Percentiles rank a stretch among this genome's conserved stretches.
These are phyloP conservation scores for Clostera curtula DNA, from an alignment of 2,888 invertebrate genomes.

Conservation along the genomic window DNA sequence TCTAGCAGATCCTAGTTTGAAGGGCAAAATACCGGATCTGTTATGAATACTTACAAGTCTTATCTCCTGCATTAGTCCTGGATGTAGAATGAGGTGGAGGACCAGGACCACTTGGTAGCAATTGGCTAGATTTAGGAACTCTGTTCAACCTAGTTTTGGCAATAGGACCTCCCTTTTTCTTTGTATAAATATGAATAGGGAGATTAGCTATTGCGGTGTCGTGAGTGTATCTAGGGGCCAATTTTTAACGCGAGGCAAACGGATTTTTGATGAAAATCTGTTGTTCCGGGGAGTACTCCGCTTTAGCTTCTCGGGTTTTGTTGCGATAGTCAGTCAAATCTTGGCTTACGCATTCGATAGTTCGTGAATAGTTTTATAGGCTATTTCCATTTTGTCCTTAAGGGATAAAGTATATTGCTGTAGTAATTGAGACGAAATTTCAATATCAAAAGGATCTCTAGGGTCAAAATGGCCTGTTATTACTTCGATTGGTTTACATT, in stretches of 20 bases:
- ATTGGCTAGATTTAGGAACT: background rate
- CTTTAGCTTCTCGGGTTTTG: background rate
- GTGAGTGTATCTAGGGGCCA: constrained; percentile 1
- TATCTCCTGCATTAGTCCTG: constrained; percentile 1
- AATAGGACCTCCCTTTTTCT: too few relatives aligned
- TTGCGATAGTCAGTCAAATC: background rate
- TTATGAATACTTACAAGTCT: background rate
- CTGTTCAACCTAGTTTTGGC: background rate
- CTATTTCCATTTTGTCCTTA: background rate
- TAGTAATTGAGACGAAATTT: background rate
- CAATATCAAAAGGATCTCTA: constrained; percentile 2
- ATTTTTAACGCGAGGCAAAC: background rate
- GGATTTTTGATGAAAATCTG: constrained; percentile 1
- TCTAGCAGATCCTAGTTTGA: background rate
- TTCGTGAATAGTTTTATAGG: background rate
- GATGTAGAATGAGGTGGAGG: background rate
- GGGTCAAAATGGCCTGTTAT: constrained; percentile 12
- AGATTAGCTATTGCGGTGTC: background rate
- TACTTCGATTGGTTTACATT: constrained; percentile 13
- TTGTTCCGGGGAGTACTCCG: background rate
- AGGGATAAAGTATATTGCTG: background rate
- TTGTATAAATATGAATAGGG: constrained; percentile 1
- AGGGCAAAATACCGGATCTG: background rate
- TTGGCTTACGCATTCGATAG: background rate
- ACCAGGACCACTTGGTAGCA: constrained; percentile 1